These are phyloP conservation scores for Dynastes hyllus DNA, from an alignment of 2,888 invertebrate species.

Conservation along the genomic window DNA sequence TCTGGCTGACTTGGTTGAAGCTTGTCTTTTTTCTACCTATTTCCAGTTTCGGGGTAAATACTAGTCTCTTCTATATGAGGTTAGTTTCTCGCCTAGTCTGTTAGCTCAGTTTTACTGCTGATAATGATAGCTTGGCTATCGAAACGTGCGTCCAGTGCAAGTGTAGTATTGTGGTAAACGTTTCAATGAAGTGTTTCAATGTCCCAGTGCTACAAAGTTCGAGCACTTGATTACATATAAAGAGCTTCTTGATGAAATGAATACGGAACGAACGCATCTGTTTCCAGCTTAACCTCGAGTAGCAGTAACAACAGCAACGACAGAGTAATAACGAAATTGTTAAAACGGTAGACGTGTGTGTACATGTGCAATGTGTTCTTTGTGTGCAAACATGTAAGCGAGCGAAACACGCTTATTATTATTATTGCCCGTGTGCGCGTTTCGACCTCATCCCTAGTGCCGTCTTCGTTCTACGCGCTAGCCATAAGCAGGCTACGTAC, in stretches of 20 bases:
- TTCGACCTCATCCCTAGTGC: conserved; percentile 35
- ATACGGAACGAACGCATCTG: conserved; percentile 39
- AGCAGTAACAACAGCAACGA: no score
- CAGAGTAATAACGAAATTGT: conserved; percentile 54
- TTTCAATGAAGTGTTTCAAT: no score
- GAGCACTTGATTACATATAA: not conserved
- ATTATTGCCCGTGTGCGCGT: conserved; percentile 11
- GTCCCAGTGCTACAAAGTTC: no score
- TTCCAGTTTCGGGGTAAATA: no score
- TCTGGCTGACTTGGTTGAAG: no score
- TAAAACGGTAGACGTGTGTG: conserved; percentile 54
- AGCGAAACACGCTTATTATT: conserved; percentile 48
- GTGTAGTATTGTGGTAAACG: no score
- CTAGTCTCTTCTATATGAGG: no score
- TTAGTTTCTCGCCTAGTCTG: no score
- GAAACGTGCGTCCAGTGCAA: no score
- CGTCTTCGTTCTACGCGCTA: conserved; percentile 52
- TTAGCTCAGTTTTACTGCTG: no score
- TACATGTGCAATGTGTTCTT: conserved; percentile 30
- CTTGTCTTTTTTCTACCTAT: no score
- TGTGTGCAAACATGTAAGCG: conserved; percentile 20
- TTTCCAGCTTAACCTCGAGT: conserved; percentile 38
- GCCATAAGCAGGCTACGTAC: not conserved
- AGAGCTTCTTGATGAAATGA: not conserved
- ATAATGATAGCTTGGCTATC: no score